Evolutionary conservation across 1,140 invertebrate genomes (phyloP), one percentile per base, ranked within the genome.

Genomic region (Hyles vespertilio): DNA sequence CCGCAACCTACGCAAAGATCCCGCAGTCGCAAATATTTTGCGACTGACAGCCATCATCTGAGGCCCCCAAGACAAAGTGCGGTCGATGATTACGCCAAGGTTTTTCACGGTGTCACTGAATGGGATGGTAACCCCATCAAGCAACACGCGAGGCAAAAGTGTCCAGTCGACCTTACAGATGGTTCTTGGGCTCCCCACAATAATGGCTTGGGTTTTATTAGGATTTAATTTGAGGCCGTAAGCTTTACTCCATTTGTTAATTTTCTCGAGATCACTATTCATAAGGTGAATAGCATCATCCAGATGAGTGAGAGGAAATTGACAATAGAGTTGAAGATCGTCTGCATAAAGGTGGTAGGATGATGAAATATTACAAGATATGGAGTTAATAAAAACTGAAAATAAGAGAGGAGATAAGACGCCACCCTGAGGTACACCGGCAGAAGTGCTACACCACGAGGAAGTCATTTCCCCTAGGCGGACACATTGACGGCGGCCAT

Each of bases 61-160:
- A 22, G 22, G 22, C 22, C 22, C 22, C 22, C 22, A 22, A 22
- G 22, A 22, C 22, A 22, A 22, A 22, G 22, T 22, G 22, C 22
- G 22, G 22, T 22, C 22, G 22, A 22, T 43, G 3, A 51, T 9
- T 3, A 62, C 34, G 4, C 65, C 65, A 22, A 67, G 45, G 34
- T 67, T 63, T 33, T 57, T 62, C 6, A 67, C 65, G 40, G 32
- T 54, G 3, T 58, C 51, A 53, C 50, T 47, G 12, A 34, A 52
- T 8, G 34, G 43, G 9, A 63, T 58, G 10, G 40, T 10, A 45
- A 12, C 36, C 6, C 49, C 49, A 56, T 40, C 40, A 51, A 55
- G 50, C 3, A 44, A 5, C 2, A 65, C 34, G 11, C 11, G 32
- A n/a, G 54, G 58, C 10, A 61, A 5, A 10, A 11, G 32, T 6